Conservation (phyloP, 2,113 vertebrate species). For the Paramisgurnus dabryanus region DNA sequence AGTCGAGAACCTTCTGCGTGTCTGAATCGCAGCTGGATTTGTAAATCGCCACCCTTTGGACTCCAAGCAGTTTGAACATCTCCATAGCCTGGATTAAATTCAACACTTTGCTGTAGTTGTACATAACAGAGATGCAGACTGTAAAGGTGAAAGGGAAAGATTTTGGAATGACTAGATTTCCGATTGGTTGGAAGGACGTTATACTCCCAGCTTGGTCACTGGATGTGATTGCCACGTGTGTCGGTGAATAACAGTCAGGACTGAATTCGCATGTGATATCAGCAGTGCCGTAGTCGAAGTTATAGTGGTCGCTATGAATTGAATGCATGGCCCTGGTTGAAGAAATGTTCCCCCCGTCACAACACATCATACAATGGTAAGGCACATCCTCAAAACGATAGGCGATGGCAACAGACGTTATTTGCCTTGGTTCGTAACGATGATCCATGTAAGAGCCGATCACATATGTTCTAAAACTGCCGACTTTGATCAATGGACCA, state of each 20-base stretch:
- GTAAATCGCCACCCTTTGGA: conserved; percentile 70
- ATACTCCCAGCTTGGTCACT: not conserved
- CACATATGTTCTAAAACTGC: conserved; percentile 8
- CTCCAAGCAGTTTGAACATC: conserved; percentile 74
- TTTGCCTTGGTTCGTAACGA: not conserved
- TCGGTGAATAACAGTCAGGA: not conserved
- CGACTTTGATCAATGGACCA: conserved; percentile 20
- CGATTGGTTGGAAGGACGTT: conserved; percentile 55
- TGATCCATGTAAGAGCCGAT: conserved; percentile 47
- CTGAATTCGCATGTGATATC: conserved; percentile 54
- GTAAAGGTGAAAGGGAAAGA: conserved; percentile 67
- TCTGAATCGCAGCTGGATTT: conserved; percentile 70
- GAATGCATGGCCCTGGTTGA: not conserved
- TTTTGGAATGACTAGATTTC: conserved; percentile 61
- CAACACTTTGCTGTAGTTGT: conserved; percentile 71
- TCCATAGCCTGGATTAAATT: conserved; percentile 75
- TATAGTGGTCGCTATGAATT: conserved; percentile 69
- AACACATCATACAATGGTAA: conserved; percentile 56
- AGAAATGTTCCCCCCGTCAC: not conserved
- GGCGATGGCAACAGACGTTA: conserved; percentile 50
- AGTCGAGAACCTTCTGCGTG: conserved; percentile 68
- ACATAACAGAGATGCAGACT: conserved; percentile 78
- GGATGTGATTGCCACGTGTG: conserved; percentile 50
- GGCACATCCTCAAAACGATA: conserved; percentile 1
- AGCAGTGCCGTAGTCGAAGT: conserved; percentile 65